Evolutionary conservation across 2,888 invertebrate species (phyloP).

Genomic region (Ophion obscuratus): DNA sequence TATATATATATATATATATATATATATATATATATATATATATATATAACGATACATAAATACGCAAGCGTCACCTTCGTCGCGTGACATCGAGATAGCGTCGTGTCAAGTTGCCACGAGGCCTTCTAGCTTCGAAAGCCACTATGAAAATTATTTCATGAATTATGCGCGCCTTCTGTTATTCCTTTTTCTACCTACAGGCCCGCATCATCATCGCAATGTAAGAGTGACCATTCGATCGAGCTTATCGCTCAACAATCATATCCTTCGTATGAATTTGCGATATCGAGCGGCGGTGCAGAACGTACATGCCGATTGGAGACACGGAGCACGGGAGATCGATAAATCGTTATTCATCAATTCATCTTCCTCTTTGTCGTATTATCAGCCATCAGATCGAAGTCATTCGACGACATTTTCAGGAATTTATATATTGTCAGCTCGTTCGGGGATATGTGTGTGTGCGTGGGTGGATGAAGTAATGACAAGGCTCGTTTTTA

Average conservation of each 20-base stretch:
- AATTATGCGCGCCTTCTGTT: conserved; percentile 56
- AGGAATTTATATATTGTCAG: too few relatives aligned
- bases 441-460: background rate
- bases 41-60: background rate
- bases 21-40: background rate
- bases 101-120: conserved; percentile 36
- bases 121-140: conserved; percentile 40
- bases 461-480: background rate
- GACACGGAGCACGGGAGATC: conserved; percentile 16
- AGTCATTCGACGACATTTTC: conserved; percentile 6
- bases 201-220: conserved; percentile 16
- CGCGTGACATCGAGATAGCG: conserved; percentile 57
- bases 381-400: conserved; percentile 9
- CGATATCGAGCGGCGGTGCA: conserved; percentile 41
- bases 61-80: conserved; percentile 39
- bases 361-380: conserved; percentile 11
- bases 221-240: conserved; percentile 17
- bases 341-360: conserved; percentile 15
- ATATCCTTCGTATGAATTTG: conserved; percentile 55
- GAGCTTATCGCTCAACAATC: conserved; percentile 55
- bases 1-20: background rate
- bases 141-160: conserved; percentile 68
- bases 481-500: background rate
- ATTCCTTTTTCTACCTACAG: conserved; percentile 9
- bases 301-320: conserved; percentile 29